phyloP scores from a whole-genome alignment of 2,888 invertebrate species.

The Syrista parreyssii region DNA sequence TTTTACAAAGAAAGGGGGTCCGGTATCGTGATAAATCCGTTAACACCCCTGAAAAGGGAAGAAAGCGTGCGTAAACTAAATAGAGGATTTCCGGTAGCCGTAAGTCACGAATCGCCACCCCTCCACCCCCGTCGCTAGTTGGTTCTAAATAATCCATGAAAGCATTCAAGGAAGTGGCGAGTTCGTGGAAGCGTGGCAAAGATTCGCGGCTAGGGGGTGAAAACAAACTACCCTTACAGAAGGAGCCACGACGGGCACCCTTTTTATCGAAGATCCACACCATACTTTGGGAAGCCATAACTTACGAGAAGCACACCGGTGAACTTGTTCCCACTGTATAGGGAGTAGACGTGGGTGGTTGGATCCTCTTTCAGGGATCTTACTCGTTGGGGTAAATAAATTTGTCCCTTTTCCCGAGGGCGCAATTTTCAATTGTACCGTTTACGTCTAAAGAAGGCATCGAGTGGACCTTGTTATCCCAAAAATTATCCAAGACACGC shows the following conservation, averaged over 20 bases:
- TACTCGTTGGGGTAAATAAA: background rate
- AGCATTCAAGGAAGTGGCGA: slow-evolving; percentile 1
- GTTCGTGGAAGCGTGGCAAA: slow-evolving; percentile 5
- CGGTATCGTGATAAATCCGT: slow-evolving; percentile 16
- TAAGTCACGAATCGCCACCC: slow-evolving; percentile 15
- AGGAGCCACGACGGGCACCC: background rate
- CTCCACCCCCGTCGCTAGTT: background rate
- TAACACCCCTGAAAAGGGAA: slow-evolving; percentile 11
- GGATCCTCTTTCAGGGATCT: background rate
- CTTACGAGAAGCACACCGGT: background rate
- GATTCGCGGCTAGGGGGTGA: slow-evolving; percentile 2
- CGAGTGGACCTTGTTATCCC: background rate
- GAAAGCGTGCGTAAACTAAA: slow-evolving; percentile 24
- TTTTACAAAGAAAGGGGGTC: background rate
- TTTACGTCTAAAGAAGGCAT: background rate
- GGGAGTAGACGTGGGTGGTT: background rate
- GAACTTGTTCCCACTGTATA: background rate
- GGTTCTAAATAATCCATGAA: slow-evolving; percentile 18
- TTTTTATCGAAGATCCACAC: background rate
- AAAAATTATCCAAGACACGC: background rate
- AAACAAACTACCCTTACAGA: background rate
- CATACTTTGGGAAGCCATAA: slow-evolving; percentile 6
- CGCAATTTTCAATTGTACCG: too few species aligned
- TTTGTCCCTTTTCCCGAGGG: background rate
- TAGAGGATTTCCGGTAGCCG: slow-evolving; percentile 21